phyloP scores from a whole-genome alignment of 2,113 vertebrate genomes.

The Toxostoma redivivum region DNA sequence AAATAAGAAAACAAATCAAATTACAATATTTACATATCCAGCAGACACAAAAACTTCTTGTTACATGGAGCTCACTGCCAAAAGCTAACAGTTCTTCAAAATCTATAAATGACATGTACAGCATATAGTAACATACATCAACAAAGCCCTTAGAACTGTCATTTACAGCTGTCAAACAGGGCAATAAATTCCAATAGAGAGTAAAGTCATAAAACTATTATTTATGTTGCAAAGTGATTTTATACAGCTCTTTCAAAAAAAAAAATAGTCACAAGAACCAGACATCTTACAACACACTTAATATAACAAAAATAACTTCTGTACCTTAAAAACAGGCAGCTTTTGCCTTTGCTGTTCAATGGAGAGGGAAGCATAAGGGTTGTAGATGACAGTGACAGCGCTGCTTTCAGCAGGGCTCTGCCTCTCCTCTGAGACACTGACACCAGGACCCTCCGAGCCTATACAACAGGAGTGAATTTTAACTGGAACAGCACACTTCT shows the following conservation, averaged over 20 bases:
- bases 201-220: background rate
- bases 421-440: constrained; percentile 87
- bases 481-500: background rate
- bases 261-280: background rate
- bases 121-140: background rate
- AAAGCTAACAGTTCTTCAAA: background rate
- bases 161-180: background rate
- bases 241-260: background rate
- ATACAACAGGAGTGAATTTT: background rate
- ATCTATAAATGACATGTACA: background rate
- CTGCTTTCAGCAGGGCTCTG: constrained; percentile 85
- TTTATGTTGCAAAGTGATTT: background rate
- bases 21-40: background rate
- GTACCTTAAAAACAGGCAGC: constrained; percentile 95
- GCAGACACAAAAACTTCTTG: background rate
- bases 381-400: constrained; percentile 84
- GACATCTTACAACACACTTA: background rate
- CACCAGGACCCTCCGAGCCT: constrained; percentile 91
- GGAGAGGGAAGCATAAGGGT: constrained; percentile 89
- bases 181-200: background rate
- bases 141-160: background rate
- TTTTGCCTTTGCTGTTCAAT: constrained; percentile 97
- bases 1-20: background rate
- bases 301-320: background rate
- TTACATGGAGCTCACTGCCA: background rate